Evolutionary conservation across 2,113 vertebrate species (phyloP), one percentile per base, ranked within the genome.

Genomic region (Toxostoma redivivum): DNA sequence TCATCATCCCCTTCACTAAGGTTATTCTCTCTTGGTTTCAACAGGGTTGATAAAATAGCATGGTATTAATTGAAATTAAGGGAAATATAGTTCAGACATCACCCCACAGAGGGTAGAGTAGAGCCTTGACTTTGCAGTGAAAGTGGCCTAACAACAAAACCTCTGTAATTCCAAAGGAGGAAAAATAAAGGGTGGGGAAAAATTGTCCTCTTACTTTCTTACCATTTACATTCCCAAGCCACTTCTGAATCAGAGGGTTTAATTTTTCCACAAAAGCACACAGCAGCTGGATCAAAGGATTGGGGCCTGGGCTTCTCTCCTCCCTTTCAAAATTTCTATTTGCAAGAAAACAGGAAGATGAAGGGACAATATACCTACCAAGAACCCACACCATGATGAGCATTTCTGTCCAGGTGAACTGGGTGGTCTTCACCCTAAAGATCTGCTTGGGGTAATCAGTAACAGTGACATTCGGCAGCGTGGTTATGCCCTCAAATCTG

Each of bases 371-470:
- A 81, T 97, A 97, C 98, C 93, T 98, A 99, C 99, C 99, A 57
- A 99, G 97, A 44, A 99, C 98, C 99, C 99, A 99, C 31, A 99
- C 97, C 98, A 99, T 99, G 92, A 99, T 99, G n/a, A 99, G 94
- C 97, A 99, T 99, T 94, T 99, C 98, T 5, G 98, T 99, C 98
- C 98, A 99, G 15, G 98, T 98, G 97, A 99, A 99, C 91, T 98
- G 98, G 15, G 99, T 99, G 53, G 99, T 99, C 92, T 99, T 99
- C 79, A 99, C 98, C 92, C 99, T 97, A 97, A 99, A 99, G 94
- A 99, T 98, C 97, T 99, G 99, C 62, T 98, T 98, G 61, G 98
- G 98, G 81, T 99, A 98, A 95, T 99, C 99, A 5, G 97, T 98
- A 30, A 99, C 98, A 1, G 99, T 99, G 92, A 98, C 96, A 38